Base-by-base conservation (phyloP, 30 jellyfish, hydroid and myxozoan genomes). In the Rhopilema esculentum region DNA sequence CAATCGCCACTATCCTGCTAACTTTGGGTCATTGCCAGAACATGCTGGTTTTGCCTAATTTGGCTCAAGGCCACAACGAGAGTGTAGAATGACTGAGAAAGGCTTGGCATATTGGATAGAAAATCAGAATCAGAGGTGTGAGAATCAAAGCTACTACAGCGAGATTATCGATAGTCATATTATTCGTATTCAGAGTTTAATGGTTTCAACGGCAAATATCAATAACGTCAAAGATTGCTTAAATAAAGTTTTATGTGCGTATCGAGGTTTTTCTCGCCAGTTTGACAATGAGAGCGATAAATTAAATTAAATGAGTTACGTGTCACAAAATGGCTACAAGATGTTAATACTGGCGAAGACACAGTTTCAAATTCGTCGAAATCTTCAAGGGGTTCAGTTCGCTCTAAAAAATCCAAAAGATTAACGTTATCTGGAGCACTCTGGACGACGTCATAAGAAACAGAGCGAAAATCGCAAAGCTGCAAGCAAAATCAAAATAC, bases 361-460 rank as follows among this genome's bases (percentile, higher is more conserved):
- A 74, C 33, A 33, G 85, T 51, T 32, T 74, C 66, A 28, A 0
- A n/a, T 29, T 51, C 48, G 70, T 33, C 85, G 21, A 74, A 74
- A 40, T 74, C 88, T 77, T 53, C 76, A 79, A 79, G 66, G 79
- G 70, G 69, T 31, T 79, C 80, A 79, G 71, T n/a, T 79, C 69
- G 89, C 27, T 79, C 89, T 49, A 79, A 32, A 69, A 82, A 50
- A 31, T 82, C 91, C n/a, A n/a, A n/a, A n/a, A n/a, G n/a, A n/a
- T n/a, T n/a, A n/a, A n/a, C n/a, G n/a, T n/a, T n/a, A n/a, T n/a
- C n/a, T n/a, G n/a, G n/a, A n/a, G n/a, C n/a, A 66, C 79, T 51
- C 61, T 79, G 89, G 89, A 79, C 52, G 77, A 79, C 77, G 67
- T 52, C 77, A 79, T 79, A 24, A 57, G 66, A 57, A 79, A 79